A percentile compares a stretch with the other conserved stretches of the same genome.
These are phyloP conservation scores for Leptatherina wallacei DNA, from an alignment of 2,797 vertebrate genomes.

Conservation along the genomic window DNA sequence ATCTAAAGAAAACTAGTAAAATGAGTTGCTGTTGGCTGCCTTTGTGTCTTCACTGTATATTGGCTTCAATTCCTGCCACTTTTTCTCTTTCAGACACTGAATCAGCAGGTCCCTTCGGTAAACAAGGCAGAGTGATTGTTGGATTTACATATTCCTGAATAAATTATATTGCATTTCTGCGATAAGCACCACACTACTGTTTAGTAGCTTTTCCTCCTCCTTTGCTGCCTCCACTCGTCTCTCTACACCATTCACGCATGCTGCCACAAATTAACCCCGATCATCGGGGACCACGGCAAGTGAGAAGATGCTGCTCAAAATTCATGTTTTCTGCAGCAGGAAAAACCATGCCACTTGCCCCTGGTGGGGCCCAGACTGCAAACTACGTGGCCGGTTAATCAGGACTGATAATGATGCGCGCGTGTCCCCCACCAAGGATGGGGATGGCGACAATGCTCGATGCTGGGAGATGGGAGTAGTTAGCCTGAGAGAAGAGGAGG, in stretches of 20 bases:
- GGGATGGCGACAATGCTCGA: slow-evolving; percentile 49
- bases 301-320: slow-evolving; percentile 70
- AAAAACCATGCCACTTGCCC: slow-evolving; percentile 48
- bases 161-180: slow-evolving; percentile 80
- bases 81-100: slow-evolving; percentile 67
- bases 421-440: slow-evolving; percentile 69
- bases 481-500: slow-evolving; percentile 50
- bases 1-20: slow-evolving; percentile 50
- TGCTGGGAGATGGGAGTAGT: slow-evolving; percentile 43
- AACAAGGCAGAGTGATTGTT: slow-evolving; percentile 81
- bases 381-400: slow-evolving; percentile 70
- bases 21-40: slow-evolving; percentile 48
- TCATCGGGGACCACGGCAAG: slow-evolving; percentile 67
- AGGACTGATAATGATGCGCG: slow-evolving; percentile 73
- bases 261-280: slow-evolving; percentile 78
- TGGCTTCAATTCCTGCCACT: slow-evolving; percentile 45
- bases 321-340: slow-evolving; percentile 64
- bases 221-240: slow-evolving; percentile 51
- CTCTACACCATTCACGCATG: slow-evolving; percentile 62
- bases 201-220: slow-evolving; percentile 62
- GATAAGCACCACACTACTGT: slow-evolving; percentile 76
- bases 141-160: slow-evolving; percentile 83
- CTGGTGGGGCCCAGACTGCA: slow-evolving; percentile 58
- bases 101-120: slow-evolving; percentile 82
- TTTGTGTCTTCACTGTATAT: slow-evolving; percentile 49